Conservation (phyloP, 1,140 invertebrate species). For the Adoxophyes honmai region DNA sequence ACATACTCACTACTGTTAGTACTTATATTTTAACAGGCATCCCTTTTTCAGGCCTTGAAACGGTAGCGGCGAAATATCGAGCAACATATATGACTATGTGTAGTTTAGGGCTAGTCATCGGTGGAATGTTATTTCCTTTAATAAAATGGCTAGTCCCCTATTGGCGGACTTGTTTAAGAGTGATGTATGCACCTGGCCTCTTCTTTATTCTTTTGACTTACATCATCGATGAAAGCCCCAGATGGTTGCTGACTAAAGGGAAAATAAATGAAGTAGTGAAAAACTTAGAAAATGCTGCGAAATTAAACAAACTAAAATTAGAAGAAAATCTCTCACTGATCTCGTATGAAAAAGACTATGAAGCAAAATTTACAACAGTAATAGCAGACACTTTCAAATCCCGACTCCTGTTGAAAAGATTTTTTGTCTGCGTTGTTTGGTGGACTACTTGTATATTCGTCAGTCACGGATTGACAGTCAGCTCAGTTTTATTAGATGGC, state of each 20-base stretch:
- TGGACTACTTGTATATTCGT: slow-evolving; percentile 85
- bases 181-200: slow-evolving; percentile 43
- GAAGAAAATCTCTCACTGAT: slow-evolving; percentile 30
- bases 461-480: slow-evolving; percentile 88
- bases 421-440: slow-evolving; percentile 81
- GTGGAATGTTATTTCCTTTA: slow-evolving; percentile 33
- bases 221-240: slow-evolving; percentile 46
- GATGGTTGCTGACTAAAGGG: slow-evolving; percentile 83
- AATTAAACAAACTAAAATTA: slow-evolving; percentile 37
- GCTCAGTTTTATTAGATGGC: slow-evolving; percentile 85
- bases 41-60: slow-evolving; percentile 45
- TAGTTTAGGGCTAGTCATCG: slow-evolving; percentile 24
- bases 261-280: slow-evolving; percentile 38
- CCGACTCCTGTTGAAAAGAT: slow-evolving; percentile 37
- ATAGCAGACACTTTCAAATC: slow-evolving; percentile 36
- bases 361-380: slow-evolving; percentile 17
- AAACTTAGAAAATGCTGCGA: slow-evolving; percentile 44
- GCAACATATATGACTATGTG: slow-evolving; percentile 20
- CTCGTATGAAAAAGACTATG: slow-evolving; percentile 33
- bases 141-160: slow-evolving; percentile 41
- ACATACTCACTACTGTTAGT: no score
- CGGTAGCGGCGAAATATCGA: slow-evolving; percentile 31
- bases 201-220: slow-evolving; percentile 43
- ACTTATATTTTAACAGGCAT: no score
- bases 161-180: slow-evolving; percentile 45